These are phyloP conservation scores for Xiphophorus hellerii DNA, from an alignment of 2,113 vertebrate species.

Conservation along the genomic window DNA sequence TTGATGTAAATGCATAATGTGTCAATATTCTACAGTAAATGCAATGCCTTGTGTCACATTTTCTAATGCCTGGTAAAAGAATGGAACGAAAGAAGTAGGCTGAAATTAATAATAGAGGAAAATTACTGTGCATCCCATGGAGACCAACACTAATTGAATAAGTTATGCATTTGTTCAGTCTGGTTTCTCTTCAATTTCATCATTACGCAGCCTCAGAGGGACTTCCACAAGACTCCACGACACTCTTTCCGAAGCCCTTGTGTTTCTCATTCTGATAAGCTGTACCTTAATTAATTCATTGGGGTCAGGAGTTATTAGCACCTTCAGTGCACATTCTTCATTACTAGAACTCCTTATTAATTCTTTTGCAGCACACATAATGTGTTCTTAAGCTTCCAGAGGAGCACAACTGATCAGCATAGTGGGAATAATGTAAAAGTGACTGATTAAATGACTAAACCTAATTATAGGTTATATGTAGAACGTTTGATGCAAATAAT, in stretches of 20 bases:
- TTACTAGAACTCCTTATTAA: conserved; percentile 27
- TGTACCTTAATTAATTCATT: conserved; percentile 81
- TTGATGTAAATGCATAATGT: no score
- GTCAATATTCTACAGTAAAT: no score
- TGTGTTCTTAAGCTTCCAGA: no score
- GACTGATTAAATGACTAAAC: no score
- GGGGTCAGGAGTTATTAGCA: conserved; percentile 80
- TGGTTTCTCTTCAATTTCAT: conserved; percentile 65
- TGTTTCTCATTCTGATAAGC: conserved; percentile 69
- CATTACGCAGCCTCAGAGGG: conserved; percentile 60
- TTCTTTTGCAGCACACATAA: no score
- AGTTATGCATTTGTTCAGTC: conserved; percentile 67
- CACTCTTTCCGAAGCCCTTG: conserved; percentile 9
- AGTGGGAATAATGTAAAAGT: no score
- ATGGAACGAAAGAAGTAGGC: conserved; percentile 43
- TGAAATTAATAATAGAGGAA: conserved; percentile 74
- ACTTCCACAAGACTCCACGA: conserved; percentile 37
- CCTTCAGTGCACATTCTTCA: conserved; percentile 64
- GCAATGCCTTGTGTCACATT: no score
- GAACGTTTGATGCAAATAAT: no score
- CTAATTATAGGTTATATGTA: no score
- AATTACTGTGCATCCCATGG: conserved; percentile 62
- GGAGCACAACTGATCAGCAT: no score
- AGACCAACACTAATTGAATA: conserved; percentile 80
- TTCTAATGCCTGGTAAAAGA: no score